phyloP scores from a whole-genome alignment of 2,888 invertebrate species.

The Rhagium mordax region DNA sequence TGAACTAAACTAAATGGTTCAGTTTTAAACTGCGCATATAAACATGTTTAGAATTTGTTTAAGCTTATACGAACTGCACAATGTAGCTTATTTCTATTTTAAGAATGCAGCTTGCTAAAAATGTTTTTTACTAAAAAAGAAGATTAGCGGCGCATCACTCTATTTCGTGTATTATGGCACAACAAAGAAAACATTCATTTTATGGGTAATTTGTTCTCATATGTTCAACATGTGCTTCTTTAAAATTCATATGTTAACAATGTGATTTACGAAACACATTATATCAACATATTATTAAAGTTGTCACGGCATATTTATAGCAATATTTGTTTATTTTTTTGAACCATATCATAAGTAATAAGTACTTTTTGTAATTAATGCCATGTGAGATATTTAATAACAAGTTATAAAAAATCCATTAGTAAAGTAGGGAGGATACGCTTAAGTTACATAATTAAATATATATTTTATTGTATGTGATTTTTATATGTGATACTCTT shows the following conservation, averaged over 20 bases:
- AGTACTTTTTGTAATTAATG: constrained; percentile 6
- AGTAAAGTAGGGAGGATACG: constrained; percentile 1
- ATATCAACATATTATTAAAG: constrained; percentile 26
- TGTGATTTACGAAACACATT: constrained; percentile 38
- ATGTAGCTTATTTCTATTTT: neutral
- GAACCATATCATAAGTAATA: constrained; percentile 5
- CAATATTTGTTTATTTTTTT: constrained; percentile 20
- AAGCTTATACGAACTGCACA: no score
- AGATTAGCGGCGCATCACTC: neutral
- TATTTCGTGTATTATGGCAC: neutral
- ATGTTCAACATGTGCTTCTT: constrained; percentile 18
- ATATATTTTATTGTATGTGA: neutral
- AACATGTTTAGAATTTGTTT: no score
- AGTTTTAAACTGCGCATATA: no score
- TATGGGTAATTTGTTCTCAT: constrained; percentile 19
- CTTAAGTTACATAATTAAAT: neutral
- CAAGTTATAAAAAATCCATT: constrained; percentile 28
- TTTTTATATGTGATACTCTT: neutral
- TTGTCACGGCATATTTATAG: constrained; percentile 25
- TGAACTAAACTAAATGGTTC: no score
- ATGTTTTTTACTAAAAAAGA: neutral
- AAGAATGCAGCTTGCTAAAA: neutral
- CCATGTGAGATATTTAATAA: constrained; percentile 17
- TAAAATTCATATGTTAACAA: constrained; percentile 43
- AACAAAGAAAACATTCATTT: constrained; percentile 1